A percentile compares a stretch with the other conserved stretches of the same genome.
phyloP scores from a whole-genome alignment of 1,140 invertebrate species.

The Cecropterus lyciades region DNA sequence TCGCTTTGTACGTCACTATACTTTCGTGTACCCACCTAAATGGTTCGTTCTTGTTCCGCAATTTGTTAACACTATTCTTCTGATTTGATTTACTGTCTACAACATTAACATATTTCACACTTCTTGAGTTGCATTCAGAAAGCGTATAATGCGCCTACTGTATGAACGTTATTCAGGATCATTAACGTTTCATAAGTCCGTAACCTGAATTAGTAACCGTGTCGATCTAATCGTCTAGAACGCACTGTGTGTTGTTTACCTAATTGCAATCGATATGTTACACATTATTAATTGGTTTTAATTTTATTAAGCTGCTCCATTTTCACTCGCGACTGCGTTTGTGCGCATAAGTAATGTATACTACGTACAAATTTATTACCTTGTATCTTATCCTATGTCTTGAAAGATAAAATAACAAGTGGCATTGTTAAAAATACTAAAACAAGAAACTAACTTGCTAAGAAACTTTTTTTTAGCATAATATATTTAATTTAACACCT shows the following conservation, averaged over 20 bases:
- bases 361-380: too few species aligned
- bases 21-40: conserved; percentile 53
- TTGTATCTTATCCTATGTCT: too few species aligned
- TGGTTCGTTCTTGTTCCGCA: conserved; percentile 53
- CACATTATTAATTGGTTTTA: conserved; percentile 4
- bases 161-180: conserved; percentile 23
- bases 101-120: conserved; percentile 33
- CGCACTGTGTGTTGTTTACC: conserved; percentile 17
- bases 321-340: too few species aligned
- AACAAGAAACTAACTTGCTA: too few species aligned
- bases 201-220: conserved; percentile 20
- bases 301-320: too few species aligned
- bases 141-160: conserved; percentile 23
- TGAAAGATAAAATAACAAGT: too few species aligned
- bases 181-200: conserved; percentile 34
- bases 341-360: too few species aligned
- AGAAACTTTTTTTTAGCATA: too few species aligned
- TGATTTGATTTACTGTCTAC: conserved; percentile 46
- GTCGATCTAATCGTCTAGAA: conserved; percentile 30
- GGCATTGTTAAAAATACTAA: too few species aligned
- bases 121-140: conserved; percentile 27
- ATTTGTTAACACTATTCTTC: conserved; percentile 48
- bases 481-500: too few species aligned
- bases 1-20: conserved; percentile 58
- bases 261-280: conserved; percentile 34